Base-by-base conservation (phyloP, 2,888 invertebrate genomes). In the Tuta absoluta region DNA sequence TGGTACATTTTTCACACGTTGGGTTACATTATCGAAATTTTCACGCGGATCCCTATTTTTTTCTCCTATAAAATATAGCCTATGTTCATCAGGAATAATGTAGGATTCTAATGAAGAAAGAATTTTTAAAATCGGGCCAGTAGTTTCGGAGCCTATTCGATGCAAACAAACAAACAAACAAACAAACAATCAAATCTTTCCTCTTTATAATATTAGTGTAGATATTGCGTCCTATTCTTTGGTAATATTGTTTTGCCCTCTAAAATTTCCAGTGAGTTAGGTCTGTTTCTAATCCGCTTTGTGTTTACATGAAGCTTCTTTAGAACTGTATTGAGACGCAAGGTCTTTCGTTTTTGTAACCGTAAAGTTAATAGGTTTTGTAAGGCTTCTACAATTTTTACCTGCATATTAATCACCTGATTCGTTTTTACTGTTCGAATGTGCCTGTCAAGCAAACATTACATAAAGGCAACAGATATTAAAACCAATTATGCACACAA, bases 371-470 rank as follows among this genome's bases (percentile, higher is more conserved):
- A 24, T 24, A 17, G 33, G 33, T 41, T 53, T 24, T 53, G 53
- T 53, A 53, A 53, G 53, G 14, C 7, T 53, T 53, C 53, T 12
- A n/a, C 53, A 12, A 53, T 24, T 53, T 53, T 11, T 53, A 53
- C 23, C 53, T 24, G 24, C 24, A 21, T 24, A 24, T 49, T 49
- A 17, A 49, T 17, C 49, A 49, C 12, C 2, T 48, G 19, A 17
- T 17, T 49, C 49, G 49, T 1, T 41, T 14, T 41, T 41, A 14
- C n/a, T 41, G 14, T 3, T 1, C 41, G 41, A 41, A 41, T 41
- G n/a, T 41, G 41, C 8, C 41, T 1, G 14, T 41, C 12, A 41
- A 41, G 41, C 14, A 14, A 41, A 41, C 14, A 41, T 41, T 41
- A 41, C 41, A 41, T 41, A 41, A 41, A 41, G 41, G n/a, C 11